Conservation (phyloP, 2,888 invertebrate species). For the Quadriops clusia region DNA sequence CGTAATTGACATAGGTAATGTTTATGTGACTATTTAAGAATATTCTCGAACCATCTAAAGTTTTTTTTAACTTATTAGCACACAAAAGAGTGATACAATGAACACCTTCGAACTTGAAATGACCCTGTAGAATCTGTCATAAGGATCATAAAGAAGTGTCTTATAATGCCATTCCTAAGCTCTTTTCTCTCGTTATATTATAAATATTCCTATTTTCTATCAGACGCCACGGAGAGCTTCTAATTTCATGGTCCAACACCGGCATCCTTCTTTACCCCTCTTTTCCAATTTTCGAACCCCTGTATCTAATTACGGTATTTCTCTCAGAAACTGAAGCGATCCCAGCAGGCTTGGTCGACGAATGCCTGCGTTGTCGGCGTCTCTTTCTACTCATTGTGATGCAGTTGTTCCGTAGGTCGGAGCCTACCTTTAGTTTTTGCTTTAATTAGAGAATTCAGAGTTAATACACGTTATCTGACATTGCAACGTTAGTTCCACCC, state of each 20-base stretch:
- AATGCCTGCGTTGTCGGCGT: conserved; percentile 14
- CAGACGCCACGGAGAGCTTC: conserved; percentile 27
- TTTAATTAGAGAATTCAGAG: conserved; percentile 19
- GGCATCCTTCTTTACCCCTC: conserved; percentile 27
- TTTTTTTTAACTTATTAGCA: no score
- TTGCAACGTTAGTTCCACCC: conserved; percentile 22
- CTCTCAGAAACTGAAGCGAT: conserved; percentile 25
- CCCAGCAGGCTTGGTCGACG: conserved; percentile 12
- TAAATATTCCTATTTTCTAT: conserved; percentile 30
- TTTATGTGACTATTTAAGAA: no score
- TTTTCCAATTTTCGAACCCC: conserved; percentile 30
- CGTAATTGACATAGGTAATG: no score
- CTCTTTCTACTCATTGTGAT: conserved; percentile 17
- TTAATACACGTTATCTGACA: conserved; percentile 24
- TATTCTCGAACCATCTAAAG: no score
- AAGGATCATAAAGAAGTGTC: no score
- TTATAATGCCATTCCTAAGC: no score
- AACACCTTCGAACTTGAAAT: no score
- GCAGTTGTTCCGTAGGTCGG: conserved; percentile 2
- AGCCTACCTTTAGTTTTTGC: conserved; percentile 17
- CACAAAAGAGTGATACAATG: no score
- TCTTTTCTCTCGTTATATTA: no score
- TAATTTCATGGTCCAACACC: conserved; percentile 36
- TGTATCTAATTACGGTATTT: conserved; percentile 35
- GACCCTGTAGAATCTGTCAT: no score